These are phyloP conservation scores for Glyphotaelius pellucidus DNA, from an alignment of 2,888 invertebrate genomes.

Conservation along the genomic window DNA sequence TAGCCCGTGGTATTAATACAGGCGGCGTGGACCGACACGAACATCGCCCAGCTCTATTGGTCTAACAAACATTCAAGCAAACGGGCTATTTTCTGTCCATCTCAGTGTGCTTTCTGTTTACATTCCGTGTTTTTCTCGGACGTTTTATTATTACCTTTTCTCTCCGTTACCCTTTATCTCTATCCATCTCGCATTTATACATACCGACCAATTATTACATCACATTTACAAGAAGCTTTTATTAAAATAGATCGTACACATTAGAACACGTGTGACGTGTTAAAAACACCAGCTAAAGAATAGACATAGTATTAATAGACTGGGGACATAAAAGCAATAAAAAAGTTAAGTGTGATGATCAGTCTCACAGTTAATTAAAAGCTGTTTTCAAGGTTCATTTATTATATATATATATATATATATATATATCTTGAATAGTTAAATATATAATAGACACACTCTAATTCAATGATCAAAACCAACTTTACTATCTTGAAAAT, in stretches of 20 bases:
- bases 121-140: conserved; percentile 28
- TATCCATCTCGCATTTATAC: background rate
- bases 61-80: conserved; percentile 25
- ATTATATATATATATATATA: too few species aligned
- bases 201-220: background rate
- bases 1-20: conserved; percentile 39
- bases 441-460: background rate
- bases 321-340: background rate
- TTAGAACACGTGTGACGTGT: background rate
- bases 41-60: background rate
- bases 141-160: background rate
- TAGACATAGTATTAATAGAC: background rate
- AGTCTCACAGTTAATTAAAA: background rate
- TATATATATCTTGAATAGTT: background rate
- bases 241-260: background rate
- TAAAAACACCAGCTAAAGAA: background rate
- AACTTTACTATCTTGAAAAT: background rate
- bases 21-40: conserved; percentile 39
- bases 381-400: background rate
- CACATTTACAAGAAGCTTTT: background rate
- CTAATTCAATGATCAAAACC: background rate
- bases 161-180: background rate
- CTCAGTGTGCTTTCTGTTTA: conserved; percentile 29
- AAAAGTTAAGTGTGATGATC: background rate
- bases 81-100: background rate